These are phyloP conservation scores for Excalfactoria chinensis DNA, from an alignment of 2,113 vertebrate species.

Conservation along the genomic window DNA sequence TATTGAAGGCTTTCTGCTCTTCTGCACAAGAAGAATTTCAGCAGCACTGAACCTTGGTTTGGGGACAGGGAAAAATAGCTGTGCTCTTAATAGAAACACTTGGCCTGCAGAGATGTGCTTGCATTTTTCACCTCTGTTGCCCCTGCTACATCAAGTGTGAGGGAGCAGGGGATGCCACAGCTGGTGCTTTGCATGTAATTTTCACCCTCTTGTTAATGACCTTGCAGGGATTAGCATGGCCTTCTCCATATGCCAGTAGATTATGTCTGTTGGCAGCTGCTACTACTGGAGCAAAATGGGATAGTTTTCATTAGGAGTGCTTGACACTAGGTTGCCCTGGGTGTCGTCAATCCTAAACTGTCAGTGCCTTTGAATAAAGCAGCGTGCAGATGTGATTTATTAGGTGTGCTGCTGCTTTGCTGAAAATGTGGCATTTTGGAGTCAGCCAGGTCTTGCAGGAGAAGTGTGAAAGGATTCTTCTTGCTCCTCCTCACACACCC, in stretches of 20 bases:
- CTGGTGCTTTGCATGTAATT: conserved; percentile 76
- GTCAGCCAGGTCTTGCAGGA: conserved; percentile 38
- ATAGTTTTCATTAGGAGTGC: conserved; percentile 78
- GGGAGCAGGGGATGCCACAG: conserved; percentile 65
- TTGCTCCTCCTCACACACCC: neutral
- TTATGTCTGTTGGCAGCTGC: conserved; percentile 78
- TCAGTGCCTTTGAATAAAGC: conserved; percentile 75
- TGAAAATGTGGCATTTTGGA: conserved; percentile 53
- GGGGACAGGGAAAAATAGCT: conserved; percentile 13
- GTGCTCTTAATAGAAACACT: neutral
- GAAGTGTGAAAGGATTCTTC: conserved; percentile 32
- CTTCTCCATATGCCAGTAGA: conserved; percentile 79
- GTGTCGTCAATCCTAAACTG: conserved; percentile 79
- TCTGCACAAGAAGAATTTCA: neutral
- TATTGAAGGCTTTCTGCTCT: neutral
- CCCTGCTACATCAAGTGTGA: conserved; percentile 56
- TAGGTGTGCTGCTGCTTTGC: conserved; percentile 47
- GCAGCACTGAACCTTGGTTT: neutral
- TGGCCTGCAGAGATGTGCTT: neutral
- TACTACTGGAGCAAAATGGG: conserved; percentile 69
- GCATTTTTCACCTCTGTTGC: conserved; percentile 56
- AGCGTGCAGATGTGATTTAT: conserved; percentile 73
- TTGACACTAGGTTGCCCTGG: conserved; percentile 75
- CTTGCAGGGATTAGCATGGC: conserved; percentile 78
- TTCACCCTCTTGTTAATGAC: conserved; percentile 77